phyloP scores from a whole-genome alignment of 2,113 vertebrate species.

The Pycnonotus jocosus region DNA sequence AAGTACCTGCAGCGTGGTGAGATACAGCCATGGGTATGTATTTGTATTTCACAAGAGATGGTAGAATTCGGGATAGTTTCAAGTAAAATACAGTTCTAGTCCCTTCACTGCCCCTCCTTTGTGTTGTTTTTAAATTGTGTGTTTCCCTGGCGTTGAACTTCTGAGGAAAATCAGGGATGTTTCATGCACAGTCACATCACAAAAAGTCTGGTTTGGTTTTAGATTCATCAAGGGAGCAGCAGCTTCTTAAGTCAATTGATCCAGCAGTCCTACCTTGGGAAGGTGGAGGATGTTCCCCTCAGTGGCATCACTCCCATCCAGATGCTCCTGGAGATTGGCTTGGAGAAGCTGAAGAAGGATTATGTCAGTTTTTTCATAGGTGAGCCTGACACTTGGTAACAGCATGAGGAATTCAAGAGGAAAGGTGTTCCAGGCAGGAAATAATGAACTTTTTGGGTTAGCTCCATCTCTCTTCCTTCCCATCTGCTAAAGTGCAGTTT shows the following conservation, averaged over 20 bases:
- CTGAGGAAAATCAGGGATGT: not conserved
- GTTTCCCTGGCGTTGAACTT: not conserved
- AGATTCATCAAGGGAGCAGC: slow-evolving; percentile 91
- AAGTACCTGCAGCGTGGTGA: slow-evolving; percentile 80
- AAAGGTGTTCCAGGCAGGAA: not conserved
- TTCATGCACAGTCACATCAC: not conserved
- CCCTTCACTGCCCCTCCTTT: not conserved
- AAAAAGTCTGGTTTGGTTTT: not conserved
- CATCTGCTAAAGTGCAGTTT: not conserved
- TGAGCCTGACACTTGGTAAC: slow-evolving; percentile 48
- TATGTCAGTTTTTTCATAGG: slow-evolving; percentile 94
- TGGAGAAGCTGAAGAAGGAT: slow-evolving; percentile 96
- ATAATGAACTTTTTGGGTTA: not conserved
- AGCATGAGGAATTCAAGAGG: not conserved
- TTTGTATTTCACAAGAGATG: not conserved
- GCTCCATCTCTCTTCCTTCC: not conserved
- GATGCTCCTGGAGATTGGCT: slow-evolving; percentile 92
- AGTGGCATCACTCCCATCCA: slow-evolving; percentile 78
- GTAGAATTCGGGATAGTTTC: not conserved
- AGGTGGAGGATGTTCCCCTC: slow-evolving; percentile 77
- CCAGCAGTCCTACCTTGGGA: slow-evolving; percentile 86
- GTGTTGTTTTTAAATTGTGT: not conserved
- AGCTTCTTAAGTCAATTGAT: slow-evolving; percentile 87
- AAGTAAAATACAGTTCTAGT: not conserved
- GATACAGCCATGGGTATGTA: slow-evolving; percentile 90